Conservation (phyloP, 2,113 vertebrate species). For the Neomonachus schauinslandi region DNA sequence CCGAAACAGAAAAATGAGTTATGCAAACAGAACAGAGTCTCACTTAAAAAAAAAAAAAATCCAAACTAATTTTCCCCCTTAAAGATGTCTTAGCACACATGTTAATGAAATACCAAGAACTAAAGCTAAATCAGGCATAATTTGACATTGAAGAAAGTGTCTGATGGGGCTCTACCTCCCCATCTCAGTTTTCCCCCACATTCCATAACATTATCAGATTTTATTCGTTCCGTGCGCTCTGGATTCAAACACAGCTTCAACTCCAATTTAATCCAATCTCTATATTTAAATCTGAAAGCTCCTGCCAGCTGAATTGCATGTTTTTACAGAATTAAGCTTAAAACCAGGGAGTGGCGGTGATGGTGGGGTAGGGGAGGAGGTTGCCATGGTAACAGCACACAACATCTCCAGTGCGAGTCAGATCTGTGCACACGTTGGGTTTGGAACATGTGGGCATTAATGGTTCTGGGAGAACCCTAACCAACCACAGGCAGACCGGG, state of each 20-base stretch:
- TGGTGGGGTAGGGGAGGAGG: conserved; percentile 23
- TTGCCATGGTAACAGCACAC: conserved; percentile 63
- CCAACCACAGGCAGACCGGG: neutral
- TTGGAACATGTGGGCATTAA: neutral
- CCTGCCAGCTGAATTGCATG: conserved; percentile 66
- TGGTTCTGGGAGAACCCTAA: neutral
- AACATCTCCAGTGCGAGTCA: neutral
- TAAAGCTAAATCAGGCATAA: fast-evolving
- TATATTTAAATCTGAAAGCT: conserved; percentile 74
- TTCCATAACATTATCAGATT: neutral
- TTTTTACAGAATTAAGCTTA: conserved; percentile 72
- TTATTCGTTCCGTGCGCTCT: neutral
- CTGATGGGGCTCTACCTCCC: neutral
- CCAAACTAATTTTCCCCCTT: neutral
- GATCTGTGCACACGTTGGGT: neutral
- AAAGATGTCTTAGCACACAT: neutral
- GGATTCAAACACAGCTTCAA: conserved; percentile 31
- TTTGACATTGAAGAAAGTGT: neutral
- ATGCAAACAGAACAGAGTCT: neutral
- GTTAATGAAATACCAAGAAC: neutral
- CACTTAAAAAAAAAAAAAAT: neutral
- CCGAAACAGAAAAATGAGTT: neutral
- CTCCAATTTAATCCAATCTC: conserved; percentile 59
- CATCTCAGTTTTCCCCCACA: neutral
- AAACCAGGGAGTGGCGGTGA: conserved; percentile 24